Evolutionary conservation across 2,888 invertebrate species (phyloP), one percentile per base, ranked within the genome.

Genomic region (Nomada ferruginata): DNA sequence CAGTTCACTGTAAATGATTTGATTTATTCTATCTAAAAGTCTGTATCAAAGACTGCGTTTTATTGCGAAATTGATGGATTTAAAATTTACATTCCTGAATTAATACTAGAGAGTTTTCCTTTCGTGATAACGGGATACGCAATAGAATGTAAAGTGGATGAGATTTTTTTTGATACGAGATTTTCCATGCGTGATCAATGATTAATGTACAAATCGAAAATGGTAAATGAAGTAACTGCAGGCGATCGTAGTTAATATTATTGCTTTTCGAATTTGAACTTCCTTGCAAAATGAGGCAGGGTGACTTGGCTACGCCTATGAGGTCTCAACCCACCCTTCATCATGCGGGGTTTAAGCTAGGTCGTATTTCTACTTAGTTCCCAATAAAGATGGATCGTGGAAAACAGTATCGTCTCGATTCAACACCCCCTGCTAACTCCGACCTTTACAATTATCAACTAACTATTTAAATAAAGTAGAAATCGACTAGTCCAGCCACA

Each of bases 321-420:
- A 52, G 13, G 15, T 50, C 23, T 55, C 59, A 76, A 74, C 61
- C 71, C 79, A 80, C 85, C 83, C 83, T 85, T 75, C 80, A 68
- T 79, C 85, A 76, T 79, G 69, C 71, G 70, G 79, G 81, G 79
- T 83, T 87, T 85, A 83, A 86, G 83, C 84, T 78, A 71, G 83
- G 72, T 84, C 85, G 87, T 87, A 87, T 86, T 87, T 87, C 87
- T 86, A 86, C 85, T 87, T 86, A 87, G 84, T 84, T 83, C 83
- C 87, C 84, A 87, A 87, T 87, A 87, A 87, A 87, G 87, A 86
- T 85, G 79, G 81, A 87, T 87, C 84, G 85, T 44, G 82, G 87
- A 85, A 87, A 87, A 87, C 87, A 85, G 87, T 80, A 85, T 85
- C 81, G 84, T 65, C 77, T 77, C 82, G 75, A 78, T 84, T 79